A percentile compares a stretch with the other conserved stretches of the same genome.
Conservation (phyloP, 2,888 invertebrate species). For the Andrena haemorrhoa region DNA sequence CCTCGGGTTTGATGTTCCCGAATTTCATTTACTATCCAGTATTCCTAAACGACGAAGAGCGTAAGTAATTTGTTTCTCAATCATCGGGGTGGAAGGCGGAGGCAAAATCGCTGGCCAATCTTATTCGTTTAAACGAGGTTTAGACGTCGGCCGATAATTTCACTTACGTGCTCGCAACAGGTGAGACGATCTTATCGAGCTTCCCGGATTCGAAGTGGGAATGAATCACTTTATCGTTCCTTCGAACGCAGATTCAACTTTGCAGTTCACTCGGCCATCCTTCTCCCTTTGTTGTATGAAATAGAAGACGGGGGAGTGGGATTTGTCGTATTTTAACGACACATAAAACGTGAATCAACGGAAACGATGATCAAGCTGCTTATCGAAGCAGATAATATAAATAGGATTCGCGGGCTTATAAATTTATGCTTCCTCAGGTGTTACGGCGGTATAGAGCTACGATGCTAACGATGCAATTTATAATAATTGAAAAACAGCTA, state of each 20-base stretch:
- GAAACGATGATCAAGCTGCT: background rate
- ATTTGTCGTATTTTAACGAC: background rate
- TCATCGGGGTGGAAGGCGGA: background rate
- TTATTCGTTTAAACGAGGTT: conserved; percentile 38
- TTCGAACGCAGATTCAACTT: conserved; percentile 8
- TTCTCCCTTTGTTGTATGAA: background rate
- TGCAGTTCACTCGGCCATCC: background rate
- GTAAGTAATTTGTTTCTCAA: background rate
- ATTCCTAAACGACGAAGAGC: background rate
- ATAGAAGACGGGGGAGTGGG: background rate
- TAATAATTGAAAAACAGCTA: background rate
- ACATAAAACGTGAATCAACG: background rate
- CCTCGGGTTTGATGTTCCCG: too few relatives aligned
- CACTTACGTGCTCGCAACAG: conserved; percentile 59
- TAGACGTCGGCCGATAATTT: conserved; percentile 34
- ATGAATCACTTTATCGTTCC: conserved; percentile 45
- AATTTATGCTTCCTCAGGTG: background rate
- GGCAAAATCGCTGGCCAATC: conserved; percentile 18
- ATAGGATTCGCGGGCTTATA: background rate
- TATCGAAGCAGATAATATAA: background rate
- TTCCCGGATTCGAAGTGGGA: conserved; percentile 33
- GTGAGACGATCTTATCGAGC: conserved; percentile 54
- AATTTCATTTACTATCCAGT: background rate
- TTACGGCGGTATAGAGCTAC: background rate
- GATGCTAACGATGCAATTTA: background rate